Percentiles rank a stretch among this genome's conserved stretches.
Evolutionary conservation across 2,797 vertebrate genomes (phyloP).

Genomic region (Sorex maritimensis): DNA sequence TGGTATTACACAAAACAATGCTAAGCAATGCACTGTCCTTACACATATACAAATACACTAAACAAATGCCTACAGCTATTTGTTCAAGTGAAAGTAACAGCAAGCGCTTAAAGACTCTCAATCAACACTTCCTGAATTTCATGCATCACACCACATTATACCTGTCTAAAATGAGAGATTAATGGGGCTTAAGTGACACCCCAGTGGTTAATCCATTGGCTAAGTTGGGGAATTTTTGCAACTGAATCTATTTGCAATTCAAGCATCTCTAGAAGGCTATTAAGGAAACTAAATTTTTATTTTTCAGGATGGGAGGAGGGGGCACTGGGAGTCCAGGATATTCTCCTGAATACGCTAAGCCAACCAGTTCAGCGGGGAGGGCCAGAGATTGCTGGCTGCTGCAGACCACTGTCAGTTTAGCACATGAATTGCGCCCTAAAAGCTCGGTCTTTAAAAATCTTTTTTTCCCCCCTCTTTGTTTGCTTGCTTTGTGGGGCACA

Average conservation of each 20-base stretch:
- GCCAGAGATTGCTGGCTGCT: no score
- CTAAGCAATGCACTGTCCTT: no score
- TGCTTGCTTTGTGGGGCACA: no score
- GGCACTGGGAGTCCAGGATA: no score
- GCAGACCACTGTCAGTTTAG: no score
- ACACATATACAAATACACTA: background rate
- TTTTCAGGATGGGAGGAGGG: no score
- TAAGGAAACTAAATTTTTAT: background rate
- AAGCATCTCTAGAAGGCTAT: conserved; percentile 9
- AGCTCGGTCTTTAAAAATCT: no score
- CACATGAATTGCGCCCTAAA: no score
- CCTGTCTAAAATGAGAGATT: conserved; percentile 21
- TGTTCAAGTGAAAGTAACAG: conserved; percentile 58
- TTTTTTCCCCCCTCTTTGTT: no score
- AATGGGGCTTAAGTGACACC: conserved; percentile 36
- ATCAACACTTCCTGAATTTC: conserved; percentile 20
- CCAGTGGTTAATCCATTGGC: conserved; percentile 51
- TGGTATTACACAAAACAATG: no score
- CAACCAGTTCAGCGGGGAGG: no score
- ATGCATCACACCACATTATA: background rate
- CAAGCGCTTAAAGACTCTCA: conserved; percentile 1
- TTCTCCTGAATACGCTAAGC: no score
- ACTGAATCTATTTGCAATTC: background rate
- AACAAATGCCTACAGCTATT: conserved; percentile 3
- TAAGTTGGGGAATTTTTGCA: conserved; percentile 55